phyloP scores from a whole-genome alignment of 2,888 invertebrate genomes.

The Ormyrus rosae region DNA sequence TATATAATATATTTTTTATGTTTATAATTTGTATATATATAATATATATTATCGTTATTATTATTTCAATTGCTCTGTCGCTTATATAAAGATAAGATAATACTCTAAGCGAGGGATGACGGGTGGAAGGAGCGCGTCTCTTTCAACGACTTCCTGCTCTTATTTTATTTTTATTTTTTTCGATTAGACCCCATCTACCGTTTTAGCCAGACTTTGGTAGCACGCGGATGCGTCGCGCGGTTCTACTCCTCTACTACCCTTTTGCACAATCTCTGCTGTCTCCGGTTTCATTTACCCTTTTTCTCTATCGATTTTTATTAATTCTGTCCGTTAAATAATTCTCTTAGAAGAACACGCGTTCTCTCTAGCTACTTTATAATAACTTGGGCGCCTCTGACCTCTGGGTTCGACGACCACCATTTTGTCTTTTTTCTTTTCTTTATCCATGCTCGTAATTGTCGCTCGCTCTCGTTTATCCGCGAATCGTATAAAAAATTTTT shows the following conservation, averaged over 20 bases:
- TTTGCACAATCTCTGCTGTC: conserved; percentile 18
- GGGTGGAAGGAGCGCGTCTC: conserved; percentile 67
- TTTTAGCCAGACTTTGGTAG: conserved; percentile 42
- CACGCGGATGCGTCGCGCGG: conserved; percentile 50
- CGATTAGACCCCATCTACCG: background rate
- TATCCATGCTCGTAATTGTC: conserved; percentile 26
- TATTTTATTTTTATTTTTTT: conserved; percentile 30
- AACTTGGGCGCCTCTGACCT: conserved; percentile 25
- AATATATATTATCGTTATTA: conserved; percentile 64
- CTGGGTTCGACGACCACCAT: conserved; percentile 55
- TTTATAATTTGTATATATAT: conserved; percentile 63
- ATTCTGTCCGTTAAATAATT: conserved; percentile 19
- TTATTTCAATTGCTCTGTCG: conserved; percentile 72
- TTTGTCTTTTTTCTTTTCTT: conserved; percentile 1
- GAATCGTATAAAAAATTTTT: conserved; percentile 41
- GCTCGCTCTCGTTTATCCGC: conserved; percentile 26
- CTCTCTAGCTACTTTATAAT: conserved; percentile 31
- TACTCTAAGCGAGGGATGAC: conserved; percentile 73
- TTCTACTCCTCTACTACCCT: conserved; percentile 33
- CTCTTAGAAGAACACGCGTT: conserved; percentile 27
- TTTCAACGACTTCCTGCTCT: conserved; percentile 28
- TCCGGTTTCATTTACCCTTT: conserved; percentile 10
- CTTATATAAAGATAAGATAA: conserved; percentile 73
- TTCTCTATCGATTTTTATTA: background rate
- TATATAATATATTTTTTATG: conserved; percentile 58